A percentile compares a stretch with the other conserved stretches of the same genome.
These are phyloP conservation scores for Nannobrachium achirus DNA, from an alignment of 2,113 vertebrate genomes.

Conservation along the genomic window DNA sequence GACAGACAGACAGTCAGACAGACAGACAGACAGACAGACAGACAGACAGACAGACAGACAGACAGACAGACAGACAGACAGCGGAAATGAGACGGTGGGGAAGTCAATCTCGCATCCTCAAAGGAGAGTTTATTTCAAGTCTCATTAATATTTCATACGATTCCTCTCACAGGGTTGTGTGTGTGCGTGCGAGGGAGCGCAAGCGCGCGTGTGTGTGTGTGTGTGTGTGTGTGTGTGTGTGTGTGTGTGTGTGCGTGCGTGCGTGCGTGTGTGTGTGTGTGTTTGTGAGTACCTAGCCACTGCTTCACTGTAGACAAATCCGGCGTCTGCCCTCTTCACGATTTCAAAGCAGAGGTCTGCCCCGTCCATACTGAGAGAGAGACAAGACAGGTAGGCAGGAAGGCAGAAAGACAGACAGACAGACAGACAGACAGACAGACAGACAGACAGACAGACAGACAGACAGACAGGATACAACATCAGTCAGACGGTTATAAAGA, in stretches of 20 bases:
- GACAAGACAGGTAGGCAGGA: slow-evolving; percentile 1
- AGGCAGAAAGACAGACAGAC: neutral
- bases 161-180: neutral
- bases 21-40: slow-evolving; percentile 8
- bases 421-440: neutral
- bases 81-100: neutral
- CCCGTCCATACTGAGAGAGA: slow-evolving; percentile 89
- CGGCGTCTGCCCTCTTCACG: slow-evolving; percentile 92
- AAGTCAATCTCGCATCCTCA: neutral
- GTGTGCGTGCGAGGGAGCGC: neutral
- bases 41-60: slow-evolving; percentile 69
- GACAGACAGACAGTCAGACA: neutral
- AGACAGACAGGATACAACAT: neutral
- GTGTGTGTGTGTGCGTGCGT: neutral
- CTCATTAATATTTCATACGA: slow-evolving; percentile 11
- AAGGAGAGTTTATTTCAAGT: neutral
- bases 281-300: slow-evolving; percentile 87
- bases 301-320: slow-evolving; percentile 96
- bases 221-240: neutral
- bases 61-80: neutral
- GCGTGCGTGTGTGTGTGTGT: neutral
- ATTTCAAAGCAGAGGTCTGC: slow-evolving; percentile 95
- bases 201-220: neutral
- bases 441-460: slow-evolving; percentile 10
- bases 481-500: too few relatives aligned